Percentiles rank a stretch among this genome's conserved stretches.
phyloP scores from a whole-genome alignment of 2,113 vertebrate genomes.

The Egretta garzetta region DNA sequence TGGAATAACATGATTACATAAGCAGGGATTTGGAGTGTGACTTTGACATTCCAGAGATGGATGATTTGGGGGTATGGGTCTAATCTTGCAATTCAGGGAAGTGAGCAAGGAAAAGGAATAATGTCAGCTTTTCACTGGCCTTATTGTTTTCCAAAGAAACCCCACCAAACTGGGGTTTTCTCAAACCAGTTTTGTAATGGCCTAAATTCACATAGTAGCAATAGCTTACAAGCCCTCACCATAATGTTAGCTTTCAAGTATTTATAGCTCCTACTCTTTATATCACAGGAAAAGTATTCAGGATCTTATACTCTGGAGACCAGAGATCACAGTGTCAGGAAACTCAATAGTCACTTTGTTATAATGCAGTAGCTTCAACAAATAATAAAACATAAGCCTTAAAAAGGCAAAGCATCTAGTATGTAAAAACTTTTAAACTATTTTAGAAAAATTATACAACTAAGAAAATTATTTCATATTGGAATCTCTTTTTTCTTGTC shows the following conservation, averaged over 20 bases:
- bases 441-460: background rate
- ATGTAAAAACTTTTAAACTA: background rate
- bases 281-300: conserved; percentile 16
- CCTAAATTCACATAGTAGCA: background rate
- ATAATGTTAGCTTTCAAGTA: background rate
- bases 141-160: background rate
- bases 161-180: background rate
- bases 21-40: background rate
- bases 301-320: background rate
- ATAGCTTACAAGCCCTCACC: background rate
- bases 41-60: background rate
- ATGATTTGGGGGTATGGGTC: background rate
- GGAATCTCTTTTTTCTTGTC: background rate
- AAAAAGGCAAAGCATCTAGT: background rate
- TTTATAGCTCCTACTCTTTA: conserved; percentile 8
- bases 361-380: background rate
- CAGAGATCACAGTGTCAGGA: background rate
- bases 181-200: background rate
- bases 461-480: background rate
- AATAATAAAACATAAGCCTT: background rate
- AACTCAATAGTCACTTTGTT: background rate
- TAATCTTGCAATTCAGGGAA: background rate
- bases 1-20: background rate
- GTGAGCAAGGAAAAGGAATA: background rate
- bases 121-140: background rate